Base-by-base conservation (phyloP, 1,140 invertebrate genomes). In the Solenopsis fugax region DNA sequence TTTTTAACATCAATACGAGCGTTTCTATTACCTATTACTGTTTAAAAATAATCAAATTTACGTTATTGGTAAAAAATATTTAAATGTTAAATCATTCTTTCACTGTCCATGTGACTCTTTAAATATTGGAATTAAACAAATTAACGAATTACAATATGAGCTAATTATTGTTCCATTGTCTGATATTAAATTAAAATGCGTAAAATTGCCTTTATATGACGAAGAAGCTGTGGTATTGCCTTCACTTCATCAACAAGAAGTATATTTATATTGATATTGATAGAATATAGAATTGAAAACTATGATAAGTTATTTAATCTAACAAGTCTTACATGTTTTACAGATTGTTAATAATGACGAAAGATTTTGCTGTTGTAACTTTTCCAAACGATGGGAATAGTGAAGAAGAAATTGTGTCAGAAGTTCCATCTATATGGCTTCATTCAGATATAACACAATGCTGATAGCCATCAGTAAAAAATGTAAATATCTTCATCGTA, bases 61-160 rank as follows among this genome's bases (percentile, higher is more conserved):
- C 5, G 13, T 76, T 76, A 45, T 12, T 45, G 56, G 6, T 45
- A 76, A 76, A 45, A 76, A 76, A 0, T 76, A 76, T 18, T 76
- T 2, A 13, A 75, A 58, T 41, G 12, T 56, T 21, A 75, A 41
- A 24, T 41, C 34, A 75, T 75, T 56, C 29, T 75, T 75, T 75
- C 6, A 75, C 7, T 16, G n/a, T 60, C 73, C 54, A 60, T 60
- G n/a, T 9, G 0, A 60, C 4, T 76, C 56, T 60, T 45, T 60
- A 76, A 60, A 24, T 45, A 45, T 60, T 9, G 73, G 21, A 24
- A 76, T 76, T 76, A 76, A 76, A 76, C n/a, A 76, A 76, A 18
- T 76, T 76, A 76, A 60, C 4, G 37, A 76, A 6, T 60, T 48
- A 76, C 37, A 76, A 29, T 76, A 76, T 2, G 3, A 76, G 7